phyloP scores from a whole-genome alignment of 1,140 invertebrate species.

The Doryteuthis pealeii region DNA sequence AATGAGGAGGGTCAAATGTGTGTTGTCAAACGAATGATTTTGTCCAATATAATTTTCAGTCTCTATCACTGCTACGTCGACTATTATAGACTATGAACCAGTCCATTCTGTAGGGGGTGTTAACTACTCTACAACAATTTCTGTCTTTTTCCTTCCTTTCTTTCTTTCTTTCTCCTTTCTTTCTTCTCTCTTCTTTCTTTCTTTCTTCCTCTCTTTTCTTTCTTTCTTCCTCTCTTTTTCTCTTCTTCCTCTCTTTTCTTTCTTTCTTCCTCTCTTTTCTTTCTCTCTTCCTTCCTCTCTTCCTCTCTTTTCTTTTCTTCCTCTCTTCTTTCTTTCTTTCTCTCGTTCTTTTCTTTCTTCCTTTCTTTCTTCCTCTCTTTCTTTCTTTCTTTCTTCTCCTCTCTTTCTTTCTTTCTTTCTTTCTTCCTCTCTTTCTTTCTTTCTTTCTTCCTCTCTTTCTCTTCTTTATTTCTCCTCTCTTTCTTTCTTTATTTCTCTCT shows the following conservation, averaged over 20 bases:
- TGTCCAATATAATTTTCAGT: too few species aligned
- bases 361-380: not conserved
- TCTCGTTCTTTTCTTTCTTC: not conserved
- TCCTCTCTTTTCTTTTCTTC: not conserved
- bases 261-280: not conserved
- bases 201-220: not conserved
- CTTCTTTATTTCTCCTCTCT: too few species aligned
- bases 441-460: not conserved
- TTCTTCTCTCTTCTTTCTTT: not conserved
- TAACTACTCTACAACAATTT: too few species aligned
- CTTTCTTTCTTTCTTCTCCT: not conserved
- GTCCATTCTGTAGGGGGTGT: too few species aligned
- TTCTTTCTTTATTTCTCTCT: not conserved
- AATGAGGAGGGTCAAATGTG: too few species aligned
- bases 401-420: not conserved
- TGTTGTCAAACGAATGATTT: too few species aligned
- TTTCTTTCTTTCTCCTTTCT: not conserved
- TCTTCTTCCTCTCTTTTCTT: not conserved
- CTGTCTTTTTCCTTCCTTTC: not conserved
- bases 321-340: not conserved
- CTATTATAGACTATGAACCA: too few species aligned
- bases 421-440: not conserved
- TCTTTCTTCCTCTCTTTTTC: not conserved
- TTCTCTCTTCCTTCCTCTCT: not conserved
- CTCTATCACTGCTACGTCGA: too few species aligned